phyloP scores from a whole-genome alignment of 1,140 invertebrate species.

The Drosophila lacertosa region DNA sequence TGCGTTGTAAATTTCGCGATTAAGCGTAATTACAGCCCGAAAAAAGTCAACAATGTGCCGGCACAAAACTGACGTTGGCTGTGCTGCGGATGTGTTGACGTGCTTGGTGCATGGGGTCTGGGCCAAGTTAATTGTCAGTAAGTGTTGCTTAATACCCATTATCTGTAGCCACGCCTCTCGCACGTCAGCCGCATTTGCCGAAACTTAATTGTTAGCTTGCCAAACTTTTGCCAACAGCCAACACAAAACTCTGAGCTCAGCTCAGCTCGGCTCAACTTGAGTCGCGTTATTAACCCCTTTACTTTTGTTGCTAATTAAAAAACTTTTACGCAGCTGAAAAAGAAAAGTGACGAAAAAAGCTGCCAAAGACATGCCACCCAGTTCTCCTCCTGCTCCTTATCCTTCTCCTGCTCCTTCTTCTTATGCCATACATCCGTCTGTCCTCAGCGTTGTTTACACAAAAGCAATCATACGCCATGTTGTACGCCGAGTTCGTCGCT shows the following conservation, averaged over 20 bases:
- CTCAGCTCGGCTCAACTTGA: conserved; percentile 14
- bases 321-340: conserved; percentile 64
- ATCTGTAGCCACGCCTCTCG: conserved; percentile 52
- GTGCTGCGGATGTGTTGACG: too few species aligned
- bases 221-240: conserved; percentile 71
- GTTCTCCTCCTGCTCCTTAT: not conserved
- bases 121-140: conserved; percentile 75
- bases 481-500: conserved; percentile 58
- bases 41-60: conserved; percentile 75
- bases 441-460: conserved; percentile 71
- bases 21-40: conserved; percentile 79
- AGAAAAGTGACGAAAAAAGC: conserved; percentile 47
- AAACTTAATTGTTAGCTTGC: conserved; percentile 83
- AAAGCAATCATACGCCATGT: conserved; percentile 82
- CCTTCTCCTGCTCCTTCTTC: not conserved
- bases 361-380: conserved; percentile 48
- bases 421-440: conserved; percentile 1
- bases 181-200: conserved; percentile 66
- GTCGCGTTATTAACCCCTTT: conserved; percentile 79
- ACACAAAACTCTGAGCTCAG: conserved; percentile 32
- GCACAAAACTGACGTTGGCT: too few species aligned
- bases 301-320: conserved; percentile 83
- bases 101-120: too few species aligned
- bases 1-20: conserved; percentile 67
- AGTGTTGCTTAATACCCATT: conserved; percentile 80